Evolutionary conservation across 2,888 invertebrate genomes (phyloP), one percentile per base, ranked within the genome.

Genomic region (Hyposoter dolosus): DNA sequence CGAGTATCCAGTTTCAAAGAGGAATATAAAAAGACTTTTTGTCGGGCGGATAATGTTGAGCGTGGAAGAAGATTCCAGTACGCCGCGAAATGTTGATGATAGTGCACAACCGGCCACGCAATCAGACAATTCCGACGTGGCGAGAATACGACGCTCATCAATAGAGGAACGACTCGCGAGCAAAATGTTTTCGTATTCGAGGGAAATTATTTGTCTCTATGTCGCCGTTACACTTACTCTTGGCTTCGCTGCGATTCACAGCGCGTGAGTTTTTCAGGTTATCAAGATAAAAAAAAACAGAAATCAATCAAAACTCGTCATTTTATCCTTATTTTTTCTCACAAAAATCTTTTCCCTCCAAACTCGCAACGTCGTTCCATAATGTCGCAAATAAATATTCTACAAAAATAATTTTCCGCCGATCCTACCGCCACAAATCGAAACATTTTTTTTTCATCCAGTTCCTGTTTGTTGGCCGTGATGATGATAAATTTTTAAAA

Each of bases 191-290:
- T 95, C 96, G 93, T 95, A 97, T 89, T 94, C 96, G 87, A 96
- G 96, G 92, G 97, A 97, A 94, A 94, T 96, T 87, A 93, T 96
- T 89, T 95, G 96, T 88, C 95, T 97, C 90, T 95, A 96, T 90
- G 94, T 96, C 87, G 95, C 96, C 79, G 93, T 97, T 79, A 95
- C 96, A 82, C 95, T 97, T 83, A 96, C 96, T 4, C 53, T 88
- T 53, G 95, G 96, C 15, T 96, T 97, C 91, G 97, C 97, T 88
- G 96, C 96, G 68, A 95, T 97, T 71, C 96, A 96, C 89, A 97
- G 96, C 92, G 95, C 96, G 97, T 97, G 95, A 95, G 96, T 95
- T 87, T 83, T 83, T 85, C 63, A 89, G 88, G 90, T 91, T 88
- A 89, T 89, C 85, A 75, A 28, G 2, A 69, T 28, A 47, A 50